These are phyloP conservation scores for Gallinago undulata DNA, from an alignment of 2,113 vertebrate genomes.

Conservation along the genomic window DNA sequence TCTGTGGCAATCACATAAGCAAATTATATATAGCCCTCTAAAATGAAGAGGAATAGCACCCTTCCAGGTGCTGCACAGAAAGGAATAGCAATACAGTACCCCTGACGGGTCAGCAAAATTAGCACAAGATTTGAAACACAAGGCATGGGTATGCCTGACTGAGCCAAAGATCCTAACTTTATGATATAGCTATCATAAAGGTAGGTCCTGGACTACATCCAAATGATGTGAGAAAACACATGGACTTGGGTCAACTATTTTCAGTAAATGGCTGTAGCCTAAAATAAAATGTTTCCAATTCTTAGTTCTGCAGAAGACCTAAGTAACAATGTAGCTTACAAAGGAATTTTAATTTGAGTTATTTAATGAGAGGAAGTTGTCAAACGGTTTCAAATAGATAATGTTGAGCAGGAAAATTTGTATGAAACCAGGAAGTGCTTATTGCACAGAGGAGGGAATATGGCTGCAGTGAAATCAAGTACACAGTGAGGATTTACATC, in stretches of 20 bases:
- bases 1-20: not conserved
- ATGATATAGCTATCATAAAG: accelerated
- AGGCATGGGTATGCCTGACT: not conserved
- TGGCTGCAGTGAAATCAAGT: not conserved
- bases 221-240: not conserved
- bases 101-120: not conserved
- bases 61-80: not conserved
- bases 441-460: not conserved
- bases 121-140: not conserved
- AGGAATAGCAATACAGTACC: not conserved
- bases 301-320: not conserved
- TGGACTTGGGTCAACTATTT: not conserved
- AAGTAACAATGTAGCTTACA: not conserved
- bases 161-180: not conserved
- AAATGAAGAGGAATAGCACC: not conserved
- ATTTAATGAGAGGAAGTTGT: not conserved
- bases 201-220: not conserved
- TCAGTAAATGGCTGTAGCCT: accelerated
- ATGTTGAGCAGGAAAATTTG: not conserved
- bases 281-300: not conserved
- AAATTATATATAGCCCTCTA: not conserved
- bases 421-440: not conserved
- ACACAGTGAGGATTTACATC: not conserved
- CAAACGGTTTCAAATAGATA: not conserved
- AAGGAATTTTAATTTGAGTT: not conserved